Evolutionary conservation across 1,140 invertebrate species (phyloP).

Genomic region (Goniozus legneri): DNA sequence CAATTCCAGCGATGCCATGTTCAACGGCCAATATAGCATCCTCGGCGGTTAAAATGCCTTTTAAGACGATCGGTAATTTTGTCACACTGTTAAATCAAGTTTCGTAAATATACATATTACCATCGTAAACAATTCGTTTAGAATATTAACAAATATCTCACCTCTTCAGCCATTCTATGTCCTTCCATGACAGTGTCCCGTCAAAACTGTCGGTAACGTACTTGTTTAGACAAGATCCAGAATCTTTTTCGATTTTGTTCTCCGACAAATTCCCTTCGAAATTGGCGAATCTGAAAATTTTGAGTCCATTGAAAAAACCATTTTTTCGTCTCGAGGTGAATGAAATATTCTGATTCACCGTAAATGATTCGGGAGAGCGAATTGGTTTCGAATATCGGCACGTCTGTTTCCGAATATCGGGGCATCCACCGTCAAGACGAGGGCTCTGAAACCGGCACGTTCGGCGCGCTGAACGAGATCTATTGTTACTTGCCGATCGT

Average conservation of each 20-base stretch:
- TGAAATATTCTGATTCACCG: slow-evolving; percentile 53
- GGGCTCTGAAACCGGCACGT: slow-evolving; percentile 78
- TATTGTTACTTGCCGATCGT: slow-evolving; percentile 71
- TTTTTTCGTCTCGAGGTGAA: too few species aligned
- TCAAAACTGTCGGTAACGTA: slow-evolving; percentile 78
- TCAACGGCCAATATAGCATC: slow-evolving; percentile 77
- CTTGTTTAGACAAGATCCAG: slow-evolving; percentile 69
- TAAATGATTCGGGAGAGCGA: slow-evolving; percentile 75
- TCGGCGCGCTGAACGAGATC: slow-evolving; percentile 77
- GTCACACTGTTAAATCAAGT: slow-evolving; percentile 61
- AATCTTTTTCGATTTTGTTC: slow-evolving; percentile 56
- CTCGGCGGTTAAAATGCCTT: slow-evolving; percentile 84
- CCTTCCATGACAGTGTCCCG: slow-evolving; percentile 75
- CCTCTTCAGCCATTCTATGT: slow-evolving; percentile 80
- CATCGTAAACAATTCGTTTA: too few species aligned
- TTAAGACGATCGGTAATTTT: slow-evolving; percentile 79
- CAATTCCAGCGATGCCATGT: slow-evolving; percentile 70
- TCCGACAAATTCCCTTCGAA: slow-evolving; percentile 61
- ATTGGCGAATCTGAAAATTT: slow-evolving; percentile 64
- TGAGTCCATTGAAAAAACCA: too few species aligned
- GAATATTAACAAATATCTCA: too few species aligned
- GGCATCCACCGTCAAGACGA: slow-evolving; percentile 89
- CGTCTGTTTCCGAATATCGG: slow-evolving; percentile 79
- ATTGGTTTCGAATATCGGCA: slow-evolving; percentile 80
- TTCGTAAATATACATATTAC: too few species aligned